Evolutionary conservation across 2,113 vertebrate genomes (phyloP), one percentile per base, ranked within the genome.

Genomic region (Catharus fuscescens): DNA sequence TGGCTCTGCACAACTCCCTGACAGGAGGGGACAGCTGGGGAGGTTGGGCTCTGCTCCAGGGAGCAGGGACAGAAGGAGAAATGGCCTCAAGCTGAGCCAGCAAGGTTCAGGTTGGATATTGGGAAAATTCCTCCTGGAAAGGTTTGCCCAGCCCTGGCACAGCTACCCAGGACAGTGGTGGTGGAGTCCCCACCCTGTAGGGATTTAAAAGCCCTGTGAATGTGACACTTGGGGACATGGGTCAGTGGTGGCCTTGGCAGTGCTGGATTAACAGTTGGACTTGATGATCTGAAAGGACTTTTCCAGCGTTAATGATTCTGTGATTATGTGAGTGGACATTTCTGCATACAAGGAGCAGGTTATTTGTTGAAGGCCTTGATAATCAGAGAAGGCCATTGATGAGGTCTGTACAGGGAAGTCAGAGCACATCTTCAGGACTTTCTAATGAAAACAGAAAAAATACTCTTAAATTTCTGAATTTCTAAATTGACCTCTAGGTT

Each of bases 51-150:
- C 19, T 67, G 47, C 24, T 86, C 12, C 53, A 66, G 16, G 72
- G 54, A 54, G 21, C 59, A 54, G 40, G 59, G 12, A 21, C 29
- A 66, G 59, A 45, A 59, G 1, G 26, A 38, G 16, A 18, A 50
- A n/a, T 0, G 0, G 28, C 60, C 32, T 56, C 47, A 12, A 0
- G 19, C 12, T 66, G 53, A 1, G 31, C 19, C 40, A 25, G 45
- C 25, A 8, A 40, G 20, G 7, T 0, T 31, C 18, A 18, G 18
- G 44, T 7, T 40, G 38, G 66, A 25, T n/a, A 26, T 4, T 64
- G 21, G 60, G 48, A 38, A 42, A 65, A 53, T 53, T 71, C 31
- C 11, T 31, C 18, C 23, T 8, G 3, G 6, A 21, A 47, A 32
- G 20, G 20, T 8, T 26, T 79, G 7, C 10, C 54, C 56, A 40